Evolutionary conservation across 1,140 invertebrate species (phyloP).

Genomic region (Papilio polyxenes): DNA sequence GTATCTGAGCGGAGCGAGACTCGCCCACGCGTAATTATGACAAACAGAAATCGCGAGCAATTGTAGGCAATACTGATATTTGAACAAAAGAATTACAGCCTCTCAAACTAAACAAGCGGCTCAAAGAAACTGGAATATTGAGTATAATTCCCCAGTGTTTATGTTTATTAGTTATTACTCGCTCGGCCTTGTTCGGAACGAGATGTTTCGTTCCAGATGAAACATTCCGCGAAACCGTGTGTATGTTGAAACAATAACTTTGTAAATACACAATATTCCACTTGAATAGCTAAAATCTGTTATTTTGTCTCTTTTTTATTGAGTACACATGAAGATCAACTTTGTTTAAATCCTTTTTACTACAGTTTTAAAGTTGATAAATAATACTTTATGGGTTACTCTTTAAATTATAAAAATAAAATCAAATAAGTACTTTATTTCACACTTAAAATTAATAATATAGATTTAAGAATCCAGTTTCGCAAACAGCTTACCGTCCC

Average conservation of each 20-base stretch:
- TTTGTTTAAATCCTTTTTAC: too few relatives aligned
- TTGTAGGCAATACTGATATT: slow-evolving; percentile 23
- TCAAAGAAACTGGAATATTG: slow-evolving; percentile 27
- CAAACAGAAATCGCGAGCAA: slow-evolving; percentile 23
- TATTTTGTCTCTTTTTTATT: too few relatives aligned
- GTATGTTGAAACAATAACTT: background rate
- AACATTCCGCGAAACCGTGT: slow-evolving; percentile 8
- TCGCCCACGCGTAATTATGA: slow-evolving; percentile 16
- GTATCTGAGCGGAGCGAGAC: background rate
- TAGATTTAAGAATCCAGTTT: slow-evolving; percentile 14
- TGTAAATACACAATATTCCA: background rate
- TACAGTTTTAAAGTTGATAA: too few relatives aligned
- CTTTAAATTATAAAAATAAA: background rate
- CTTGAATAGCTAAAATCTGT: background rate
- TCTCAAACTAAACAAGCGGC: slow-evolving; percentile 27
- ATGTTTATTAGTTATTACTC: slow-evolving; percentile 35
- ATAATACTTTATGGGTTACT: too few relatives aligned
- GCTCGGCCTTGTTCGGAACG: slow-evolving; percentile 19
- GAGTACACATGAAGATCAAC: too few relatives aligned
- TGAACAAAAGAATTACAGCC: slow-evolving; percentile 28
- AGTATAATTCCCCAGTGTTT: slow-evolving; percentile 13
- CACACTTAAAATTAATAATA: background rate
- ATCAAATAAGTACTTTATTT: background rate
- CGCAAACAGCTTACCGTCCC: slow-evolving; percentile 5
- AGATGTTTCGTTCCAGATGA: slow-evolving; percentile 11